Conservation (phyloP, 2,113 vertebrate genomes). For the Grammomys surdaster region DNA sequence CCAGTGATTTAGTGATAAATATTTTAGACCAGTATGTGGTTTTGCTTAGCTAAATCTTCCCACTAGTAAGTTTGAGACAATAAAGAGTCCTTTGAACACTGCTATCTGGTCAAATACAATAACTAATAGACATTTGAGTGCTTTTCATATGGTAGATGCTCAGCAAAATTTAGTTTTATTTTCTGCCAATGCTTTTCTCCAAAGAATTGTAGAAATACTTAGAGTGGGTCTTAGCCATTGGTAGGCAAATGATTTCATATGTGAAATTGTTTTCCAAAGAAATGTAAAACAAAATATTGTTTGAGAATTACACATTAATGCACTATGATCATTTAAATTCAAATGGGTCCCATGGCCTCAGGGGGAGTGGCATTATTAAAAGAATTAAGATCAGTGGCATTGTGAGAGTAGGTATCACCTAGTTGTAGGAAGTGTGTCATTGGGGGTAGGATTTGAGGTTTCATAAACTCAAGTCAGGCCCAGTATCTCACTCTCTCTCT, state of each 20-base stretch:
- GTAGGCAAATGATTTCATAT: neutral
- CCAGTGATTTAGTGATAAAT: neutral
- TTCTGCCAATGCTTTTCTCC: neutral
- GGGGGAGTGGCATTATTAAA: neutral
- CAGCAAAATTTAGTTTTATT: neutral
- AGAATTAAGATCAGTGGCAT: neutral
- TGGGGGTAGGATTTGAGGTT: neutral
- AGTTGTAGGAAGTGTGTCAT: neutral
- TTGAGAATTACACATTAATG: neutral
- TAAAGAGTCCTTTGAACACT: neutral
- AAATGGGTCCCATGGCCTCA: neutral
- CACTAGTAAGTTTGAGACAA: neutral
- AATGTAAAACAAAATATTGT: neutral
- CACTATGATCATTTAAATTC: neutral
- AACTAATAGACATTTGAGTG: conserved; percentile 2
- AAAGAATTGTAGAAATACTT: neutral
- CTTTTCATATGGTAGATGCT: neutral
- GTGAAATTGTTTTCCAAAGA: neutral
- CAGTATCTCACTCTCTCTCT: neutral
- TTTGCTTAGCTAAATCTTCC: neutral
- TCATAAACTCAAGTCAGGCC: neutral
- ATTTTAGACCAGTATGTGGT: neutral
- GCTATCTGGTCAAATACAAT: neutral
- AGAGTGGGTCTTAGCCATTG: neutral
- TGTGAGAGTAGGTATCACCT: neutral